phyloP scores from a whole-genome alignment of 2,797 vertebrate genomes.

The Onychomys arenicola region DNA sequence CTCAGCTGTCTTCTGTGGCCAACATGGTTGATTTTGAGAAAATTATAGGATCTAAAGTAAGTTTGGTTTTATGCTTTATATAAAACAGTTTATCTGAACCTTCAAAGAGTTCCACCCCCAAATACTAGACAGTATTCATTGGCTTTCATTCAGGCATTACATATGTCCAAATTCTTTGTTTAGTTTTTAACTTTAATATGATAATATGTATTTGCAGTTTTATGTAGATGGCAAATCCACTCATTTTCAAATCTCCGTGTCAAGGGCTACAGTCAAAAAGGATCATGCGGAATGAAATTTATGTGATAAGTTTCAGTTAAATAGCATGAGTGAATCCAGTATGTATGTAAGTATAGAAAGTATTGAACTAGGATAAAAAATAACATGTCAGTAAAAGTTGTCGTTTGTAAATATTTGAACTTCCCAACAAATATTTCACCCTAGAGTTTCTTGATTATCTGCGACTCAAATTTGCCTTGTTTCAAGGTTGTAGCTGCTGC shows the following conservation, averaged over 20 bases:
- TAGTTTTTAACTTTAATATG: background rate
- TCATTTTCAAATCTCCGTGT: background rate
- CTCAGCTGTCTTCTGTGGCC: conserved; percentile 43
- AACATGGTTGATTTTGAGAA: conserved; percentile 34
- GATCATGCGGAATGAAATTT: background rate
- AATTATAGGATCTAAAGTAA: conserved; percentile 10
- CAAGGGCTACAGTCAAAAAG: background rate
- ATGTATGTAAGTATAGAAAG: background rate
- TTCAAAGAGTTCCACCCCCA: background rate
- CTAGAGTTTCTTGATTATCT: background rate
- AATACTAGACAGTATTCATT: background rate
- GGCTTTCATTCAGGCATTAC: background rate
- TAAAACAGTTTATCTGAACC: conserved; percentile 15
- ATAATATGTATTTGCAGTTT: background rate
- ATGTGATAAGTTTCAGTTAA: background rate
- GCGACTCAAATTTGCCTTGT: background rate
- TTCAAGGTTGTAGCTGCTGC: background rate
- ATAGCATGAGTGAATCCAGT: background rate
- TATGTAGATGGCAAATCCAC: background rate
- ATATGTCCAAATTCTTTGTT: background rate
- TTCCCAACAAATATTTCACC: background rate
- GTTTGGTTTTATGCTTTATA: conserved; percentile 51
- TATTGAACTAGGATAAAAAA: conserved; percentile 9
- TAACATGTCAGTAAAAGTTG: background rate
- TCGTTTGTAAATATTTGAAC: conserved; percentile 8